Percentiles rank a stretch among this genome's conserved stretches.
These are phyloP conservation scores for Yoshiicerus persimilis DNA, from an alignment of 1,140 invertebrate species.

Conservation along the genomic window DNA sequence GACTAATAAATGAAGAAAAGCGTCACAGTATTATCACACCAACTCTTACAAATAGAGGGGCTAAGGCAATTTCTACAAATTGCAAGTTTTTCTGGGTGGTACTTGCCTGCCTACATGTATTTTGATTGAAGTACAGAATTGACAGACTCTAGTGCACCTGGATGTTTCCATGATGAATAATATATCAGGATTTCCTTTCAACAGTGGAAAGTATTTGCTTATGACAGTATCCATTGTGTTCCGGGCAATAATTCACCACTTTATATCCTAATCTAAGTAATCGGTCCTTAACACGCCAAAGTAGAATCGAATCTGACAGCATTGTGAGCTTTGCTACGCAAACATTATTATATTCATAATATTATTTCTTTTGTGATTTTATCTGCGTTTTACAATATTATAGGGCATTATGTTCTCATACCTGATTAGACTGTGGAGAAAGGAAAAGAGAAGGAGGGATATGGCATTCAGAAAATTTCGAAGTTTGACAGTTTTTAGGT, in stretches of 20 bases:
- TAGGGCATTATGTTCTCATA: background rate
- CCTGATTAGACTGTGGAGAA: background rate
- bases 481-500: background rate
- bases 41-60: background rate
- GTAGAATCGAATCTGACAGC: background rate
- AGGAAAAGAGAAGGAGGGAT: background rate
- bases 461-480: background rate
- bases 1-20: background rate
- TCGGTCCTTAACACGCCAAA: slow-evolving; percentile 1
- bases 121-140: background rate
- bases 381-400: background rate
- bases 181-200: slow-evolving; percentile 1
- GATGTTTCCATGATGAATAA: background rate
- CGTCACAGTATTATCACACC: background rate
- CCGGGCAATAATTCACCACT: background rate
- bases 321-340: background rate
- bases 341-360: background rate
- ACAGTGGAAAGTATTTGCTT: background rate
- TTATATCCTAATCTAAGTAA: background rate
- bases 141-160: background rate
- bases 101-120: background rate
- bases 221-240: background rate
- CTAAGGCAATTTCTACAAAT: background rate
- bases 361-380: background rate
- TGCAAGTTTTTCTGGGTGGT: background rate